A percentile compares a stretch with the other conserved stretches of the same genome.
Evolutionary conservation across 1,140 invertebrate genomes (phyloP).

Genomic region (Elymnias hypermnestra): DNA sequence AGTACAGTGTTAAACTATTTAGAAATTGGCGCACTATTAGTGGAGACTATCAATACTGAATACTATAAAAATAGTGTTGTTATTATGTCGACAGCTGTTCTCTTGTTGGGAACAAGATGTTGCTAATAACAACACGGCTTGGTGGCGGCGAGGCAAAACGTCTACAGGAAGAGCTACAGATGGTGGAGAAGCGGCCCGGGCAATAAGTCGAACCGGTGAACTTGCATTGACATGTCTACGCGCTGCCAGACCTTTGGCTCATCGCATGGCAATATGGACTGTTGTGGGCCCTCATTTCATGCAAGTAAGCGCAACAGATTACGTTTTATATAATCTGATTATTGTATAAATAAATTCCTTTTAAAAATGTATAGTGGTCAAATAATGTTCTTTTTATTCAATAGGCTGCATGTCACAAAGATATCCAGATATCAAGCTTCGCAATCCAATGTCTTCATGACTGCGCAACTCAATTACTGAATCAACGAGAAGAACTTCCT

Average conservation of each 20-base stretch:
- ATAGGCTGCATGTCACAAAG: conserved; percentile 93
- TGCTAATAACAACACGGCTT: conserved; percentile 40
- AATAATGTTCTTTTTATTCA: too few relatives aligned
- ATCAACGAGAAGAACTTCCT: conserved; percentile 90
- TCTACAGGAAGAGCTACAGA: conserved; percentile 34
- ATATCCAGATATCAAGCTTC: conserved; percentile 91
- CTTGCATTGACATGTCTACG: conserved; percentile 91
- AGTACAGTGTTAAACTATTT: too few relatives aligned
- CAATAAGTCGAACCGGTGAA: conserved; percentile 89
- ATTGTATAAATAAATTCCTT: too few relatives aligned
- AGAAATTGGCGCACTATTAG: too few relatives aligned
- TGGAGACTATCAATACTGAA: too few relatives aligned
- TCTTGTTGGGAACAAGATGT: conserved; percentile 47
- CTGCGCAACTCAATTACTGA: conserved; percentile 91
- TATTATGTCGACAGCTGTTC: conserved; percentile 44
- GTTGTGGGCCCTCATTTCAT: conserved; percentile 93
- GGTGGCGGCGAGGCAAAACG: conserved; percentile 55
- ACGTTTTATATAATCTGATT: too few relatives aligned
- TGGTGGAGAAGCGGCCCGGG: conserved; percentile 75
- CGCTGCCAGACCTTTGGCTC: conserved; percentile 90
- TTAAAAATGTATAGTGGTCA: too few relatives aligned
- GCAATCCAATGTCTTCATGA: conserved; percentile 96
- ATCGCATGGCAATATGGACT: conserved; percentile 93
- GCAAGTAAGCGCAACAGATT: too few relatives aligned
- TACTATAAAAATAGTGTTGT: too few relatives aligned